Evolutionary conservation across 2,113 vertebrate species (phyloP).

Genomic region (Oreotrochilus melanogaster): DNA sequence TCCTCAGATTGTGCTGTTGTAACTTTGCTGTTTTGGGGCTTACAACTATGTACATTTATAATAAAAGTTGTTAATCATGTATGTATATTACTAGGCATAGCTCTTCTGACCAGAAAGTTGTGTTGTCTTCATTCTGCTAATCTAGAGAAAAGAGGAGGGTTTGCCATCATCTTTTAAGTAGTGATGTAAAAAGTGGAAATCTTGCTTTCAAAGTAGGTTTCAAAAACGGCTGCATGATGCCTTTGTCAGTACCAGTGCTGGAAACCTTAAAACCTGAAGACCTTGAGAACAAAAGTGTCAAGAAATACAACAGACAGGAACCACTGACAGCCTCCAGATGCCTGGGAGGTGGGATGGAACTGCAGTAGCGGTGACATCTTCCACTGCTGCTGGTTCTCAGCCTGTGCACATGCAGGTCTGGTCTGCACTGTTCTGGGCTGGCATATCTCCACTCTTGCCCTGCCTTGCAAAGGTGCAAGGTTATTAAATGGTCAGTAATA

Average conservation of each 20-base stretch:
- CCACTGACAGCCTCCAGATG: background rate
- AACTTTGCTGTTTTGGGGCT: background rate
- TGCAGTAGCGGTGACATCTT: fast-evolving
- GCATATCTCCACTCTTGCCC: background rate
- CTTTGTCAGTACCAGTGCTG: background rate
- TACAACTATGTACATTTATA: background rate
- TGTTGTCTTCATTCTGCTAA: background rate
- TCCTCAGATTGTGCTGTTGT: background rate
- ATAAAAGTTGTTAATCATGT: background rate
- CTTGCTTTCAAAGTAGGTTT: background rate
- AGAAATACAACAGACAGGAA: background rate
- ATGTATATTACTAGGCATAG: background rate
- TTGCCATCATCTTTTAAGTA: background rate
- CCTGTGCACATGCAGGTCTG: background rate
- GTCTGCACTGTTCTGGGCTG: background rate
- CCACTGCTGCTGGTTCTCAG: background rate
- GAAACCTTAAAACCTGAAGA: background rate
- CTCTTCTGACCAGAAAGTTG: background rate
- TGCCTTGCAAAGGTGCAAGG: background rate
- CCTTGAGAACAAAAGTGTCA: background rate
- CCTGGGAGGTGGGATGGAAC: background rate
- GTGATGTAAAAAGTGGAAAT: background rate
- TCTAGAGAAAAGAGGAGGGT: background rate
- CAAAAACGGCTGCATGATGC: background rate
- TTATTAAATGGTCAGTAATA: background rate